Evolutionary conservation across 2,888 invertebrate genomes (phyloP).

Genomic region (Drosophila testacea): DNA sequence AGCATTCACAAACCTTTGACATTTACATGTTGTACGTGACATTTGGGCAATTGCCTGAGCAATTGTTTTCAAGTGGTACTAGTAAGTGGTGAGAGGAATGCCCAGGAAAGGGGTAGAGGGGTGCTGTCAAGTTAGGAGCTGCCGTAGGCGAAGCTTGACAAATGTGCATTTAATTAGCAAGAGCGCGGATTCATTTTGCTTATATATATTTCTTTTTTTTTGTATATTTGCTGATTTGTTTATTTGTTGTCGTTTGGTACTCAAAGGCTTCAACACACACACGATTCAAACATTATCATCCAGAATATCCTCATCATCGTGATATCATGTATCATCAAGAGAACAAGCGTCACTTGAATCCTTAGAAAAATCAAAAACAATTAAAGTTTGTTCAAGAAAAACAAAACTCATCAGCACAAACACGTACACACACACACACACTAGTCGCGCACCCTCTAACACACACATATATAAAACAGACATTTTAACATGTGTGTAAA

Average conservation of each 20-base stretch:
- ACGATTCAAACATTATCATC: constrained; percentile 10
- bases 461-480: constrained; percentile 14
- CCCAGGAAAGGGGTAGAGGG: background rate
- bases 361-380: constrained; percentile 79
- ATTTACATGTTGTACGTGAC: constrained; percentile 73
- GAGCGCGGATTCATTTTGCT: constrained; percentile 43
- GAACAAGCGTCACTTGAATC: constrained; percentile 70
- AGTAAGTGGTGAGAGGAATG: background rate
- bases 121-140: constrained; percentile 5
- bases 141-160: constrained; percentile 64
- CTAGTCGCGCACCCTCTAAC: constrained; percentile 1
- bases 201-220: no score
- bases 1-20: constrained; percentile 41
- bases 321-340: constrained; percentile 26
- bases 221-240: constrained; percentile 26
- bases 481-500: constrained; percentile 68
- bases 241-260: constrained; percentile 40
- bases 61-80: constrained; percentile 56
- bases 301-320: constrained; percentile 8
- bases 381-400: constrained; percentile 79
- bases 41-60: constrained; percentile 70
- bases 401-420: constrained; percentile 72
- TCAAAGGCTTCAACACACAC: constrained; percentile 60
- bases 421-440: constrained; percentile 23
- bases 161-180: constrained; percentile 77